Base-by-base conservation (phyloP, 2,113 vertebrate species). In the Osmerus eperlanus region DNA sequence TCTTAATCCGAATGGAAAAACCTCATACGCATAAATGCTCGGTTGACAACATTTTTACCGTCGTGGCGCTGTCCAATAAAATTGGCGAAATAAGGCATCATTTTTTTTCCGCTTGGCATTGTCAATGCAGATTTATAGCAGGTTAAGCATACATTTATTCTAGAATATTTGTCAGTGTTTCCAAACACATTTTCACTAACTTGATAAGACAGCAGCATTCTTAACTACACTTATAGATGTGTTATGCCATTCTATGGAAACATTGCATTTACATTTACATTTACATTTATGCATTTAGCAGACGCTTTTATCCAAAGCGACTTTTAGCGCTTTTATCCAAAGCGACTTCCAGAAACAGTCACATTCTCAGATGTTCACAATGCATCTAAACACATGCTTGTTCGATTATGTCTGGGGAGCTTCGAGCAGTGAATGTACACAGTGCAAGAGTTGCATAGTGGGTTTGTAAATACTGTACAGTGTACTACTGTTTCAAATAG, bases 1-100 rank as follows among this genome's bases (percentile, higher is more conserved):
- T 23, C 79, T 87, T 86, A 89, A 89, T 86, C 88, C 83, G 78
- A 18, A 72, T 88, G 88, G 89, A 73, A 77, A 81, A 83, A 85
- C 71, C 71, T 81, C 79, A 80, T 70, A 81, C 78, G 36, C 81
- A 83, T 86, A 82, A 8, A 12, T 13, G 32, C 77, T 75, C 74
- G 81, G 79, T 84, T 81, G 32, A 32, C 62, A 18, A 7, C 14
- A 18, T 15, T 21, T 12, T 76, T 71, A 58, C 78, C 53, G 60
- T 65, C 66, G 19, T 74, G 47, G 77, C n/a, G 70, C 58, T 71
- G 21, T 77, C n/a, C 55, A 12, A 73, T 73, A 32, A 78, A 52
- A 76, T 68, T 6, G 4, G 32, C 32, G 32, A 6, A 19, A 19
- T 59, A 19, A 19, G 7, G 18, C 19, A 16, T 18, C 4, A 21